phyloP scores from a whole-genome alignment of 2,888 invertebrate genomes.

The Liposcelis brunnea region DNA sequence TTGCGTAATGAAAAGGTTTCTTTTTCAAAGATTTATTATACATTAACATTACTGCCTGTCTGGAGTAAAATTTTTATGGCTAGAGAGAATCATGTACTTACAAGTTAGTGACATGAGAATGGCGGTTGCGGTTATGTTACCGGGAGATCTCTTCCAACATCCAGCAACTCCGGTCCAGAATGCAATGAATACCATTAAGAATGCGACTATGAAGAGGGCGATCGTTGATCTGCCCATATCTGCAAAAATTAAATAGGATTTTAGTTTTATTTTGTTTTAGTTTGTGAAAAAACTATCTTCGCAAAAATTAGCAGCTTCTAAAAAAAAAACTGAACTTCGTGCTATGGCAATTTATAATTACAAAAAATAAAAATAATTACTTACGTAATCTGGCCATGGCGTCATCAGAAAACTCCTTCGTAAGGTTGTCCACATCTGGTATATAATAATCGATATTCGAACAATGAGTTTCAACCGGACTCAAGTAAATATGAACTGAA shows the following conservation, averaged over 20 bases:
- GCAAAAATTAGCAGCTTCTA: too few species aligned
- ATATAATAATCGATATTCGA: conserved; percentile 90
- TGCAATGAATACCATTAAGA: conserved; percentile 78
- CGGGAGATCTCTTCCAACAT: conserved; percentile 90
- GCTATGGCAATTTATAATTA: neutral
- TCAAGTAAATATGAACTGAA: conserved; percentile 72
- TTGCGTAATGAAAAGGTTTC: too few species aligned
- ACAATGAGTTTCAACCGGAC: conserved; percentile 88
- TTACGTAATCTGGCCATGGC: conserved; percentile 70
- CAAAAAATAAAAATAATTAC: conserved; percentile 21
- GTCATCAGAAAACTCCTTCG: conserved; percentile 60
- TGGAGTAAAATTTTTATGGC: too few species aligned
- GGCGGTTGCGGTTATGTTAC: conserved; percentile 84
- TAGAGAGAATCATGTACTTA: conserved; percentile 36
- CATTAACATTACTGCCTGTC: too few species aligned
- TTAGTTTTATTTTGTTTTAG: too few species aligned
- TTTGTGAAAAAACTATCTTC: too few species aligned
- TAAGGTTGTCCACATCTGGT: conserved; percentile 71
- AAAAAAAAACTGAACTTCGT: too few species aligned
- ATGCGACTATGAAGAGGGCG: conserved; percentile 81
- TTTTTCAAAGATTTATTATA: too few species aligned
- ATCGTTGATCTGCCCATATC: conserved; percentile 85
- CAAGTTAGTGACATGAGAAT: conserved; percentile 76
- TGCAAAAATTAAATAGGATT: conserved; percentile 23
- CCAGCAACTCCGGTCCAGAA: conserved; percentile 94